Evolutionary conservation across 35 echinoderm and acorn worm species (phyloP), one percentile per base, ranked within the genome.

Genomic region (Ophiothrix spiculata): DNA sequence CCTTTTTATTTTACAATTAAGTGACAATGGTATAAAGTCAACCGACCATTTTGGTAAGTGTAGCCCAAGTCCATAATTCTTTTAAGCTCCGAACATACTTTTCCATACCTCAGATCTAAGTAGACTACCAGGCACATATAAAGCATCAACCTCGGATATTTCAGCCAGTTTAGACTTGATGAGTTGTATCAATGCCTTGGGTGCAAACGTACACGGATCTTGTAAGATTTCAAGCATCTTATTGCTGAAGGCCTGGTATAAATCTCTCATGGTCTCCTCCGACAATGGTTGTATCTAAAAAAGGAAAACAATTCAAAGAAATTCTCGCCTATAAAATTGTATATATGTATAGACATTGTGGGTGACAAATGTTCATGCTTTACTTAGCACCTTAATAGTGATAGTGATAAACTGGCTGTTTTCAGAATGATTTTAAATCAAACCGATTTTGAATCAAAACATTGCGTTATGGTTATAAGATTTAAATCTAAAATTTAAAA

Each of bases 181-280:
- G 34, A 88, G 21, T 63, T 46, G 12, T 10, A 77, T 33, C 35
- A 88, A 56, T 6, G 78, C 54, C 16, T 31, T 28, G 37, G 86
- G 86, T 17, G 73, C 77, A 46, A 88, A 81, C 77, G 40, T 64
- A 45, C 86, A 80, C 0, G 86, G 86, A 25, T 88, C 86, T n/a
- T 69, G 35, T 25, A 88, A 38, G 31, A 80, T 46, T 8, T 29
- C 36, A 23, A 39, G 25, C 0, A 88, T 49, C 86, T 88, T 88
- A n/a, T 88, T 78, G 31, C 14, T 25, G 21, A 56, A 81, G 4
- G 56, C 86, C 31, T 33, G 80, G 49, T 31, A 13, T 35, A 88
- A 80, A 8, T 40, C 37, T 19, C 40, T 37, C 0, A 88, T 35
- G 78, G 56, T 64, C 12, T 49, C 32, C 35, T 80, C 56, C 32